Evolutionary conservation across 35 echinoderm and acorn worm genomes (phyloP).

Genomic region (Holothuria glaberrima): DNA sequence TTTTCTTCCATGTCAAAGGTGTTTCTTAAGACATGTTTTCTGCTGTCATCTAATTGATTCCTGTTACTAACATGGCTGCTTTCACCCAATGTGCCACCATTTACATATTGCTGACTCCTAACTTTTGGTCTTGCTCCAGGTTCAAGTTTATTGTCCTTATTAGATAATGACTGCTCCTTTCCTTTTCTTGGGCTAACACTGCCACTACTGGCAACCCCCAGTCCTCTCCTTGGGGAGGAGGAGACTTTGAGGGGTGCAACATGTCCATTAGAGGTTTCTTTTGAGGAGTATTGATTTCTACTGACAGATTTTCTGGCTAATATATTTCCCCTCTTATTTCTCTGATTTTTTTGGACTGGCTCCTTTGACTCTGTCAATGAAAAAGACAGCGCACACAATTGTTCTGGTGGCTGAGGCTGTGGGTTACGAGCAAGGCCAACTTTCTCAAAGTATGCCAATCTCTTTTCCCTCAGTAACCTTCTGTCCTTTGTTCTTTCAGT

Average conservation of each 20-base stretch:
- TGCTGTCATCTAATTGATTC: not conserved
- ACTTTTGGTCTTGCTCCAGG: slow-evolving; percentile 25
- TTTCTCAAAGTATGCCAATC: slow-evolving; percentile 84
- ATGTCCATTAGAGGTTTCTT: no score
- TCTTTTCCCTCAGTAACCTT: slow-evolving; percentile 67
- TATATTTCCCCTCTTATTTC: not conserved
- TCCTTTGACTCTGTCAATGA: no score
- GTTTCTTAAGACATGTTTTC: not conserved
- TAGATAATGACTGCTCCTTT: not conserved
- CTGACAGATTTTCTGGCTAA: no score
- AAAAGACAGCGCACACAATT: not conserved
- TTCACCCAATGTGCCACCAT: not conserved
- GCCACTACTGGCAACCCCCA: not conserved
- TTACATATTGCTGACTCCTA: no score
- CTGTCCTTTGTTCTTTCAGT: slow-evolving; percentile 67
- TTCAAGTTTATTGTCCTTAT: not conserved
- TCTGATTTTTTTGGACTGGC: not conserved
- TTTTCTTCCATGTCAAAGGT: not conserved
- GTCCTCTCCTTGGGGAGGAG: not conserved
- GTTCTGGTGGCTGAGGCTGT: not conserved
- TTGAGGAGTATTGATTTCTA: no score
- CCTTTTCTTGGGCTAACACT: not conserved
- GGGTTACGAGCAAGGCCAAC: not conserved
- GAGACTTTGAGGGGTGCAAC: not conserved
- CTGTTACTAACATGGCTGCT: not conserved